Percentiles rank a stretch among this genome's conserved stretches.
Evolutionary conservation across 2,888 invertebrate genomes (phyloP).

Genomic region (Mimachlamys varia): DNA sequence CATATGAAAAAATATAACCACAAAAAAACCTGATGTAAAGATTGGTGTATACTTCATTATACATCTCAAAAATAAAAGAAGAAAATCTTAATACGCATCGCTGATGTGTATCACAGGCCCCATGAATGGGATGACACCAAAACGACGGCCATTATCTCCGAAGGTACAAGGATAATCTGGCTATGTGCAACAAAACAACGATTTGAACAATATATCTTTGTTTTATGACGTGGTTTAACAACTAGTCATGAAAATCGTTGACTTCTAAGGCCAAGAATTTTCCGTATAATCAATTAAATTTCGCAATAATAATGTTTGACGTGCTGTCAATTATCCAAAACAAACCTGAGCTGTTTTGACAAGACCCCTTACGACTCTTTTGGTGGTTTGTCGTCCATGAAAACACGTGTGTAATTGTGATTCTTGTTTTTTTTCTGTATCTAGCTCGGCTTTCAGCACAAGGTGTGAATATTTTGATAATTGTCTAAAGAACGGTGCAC

Average conservation of each 20-base stretch:
- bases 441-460: not conserved
- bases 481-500: not conserved
- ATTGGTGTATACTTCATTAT: not conserved
- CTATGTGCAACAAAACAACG: not conserved
- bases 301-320: not conserved
- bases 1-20: not conserved
- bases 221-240: not conserved
- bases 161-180: not conserved
- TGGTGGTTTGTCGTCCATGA: not conserved
- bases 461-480: not conserved
- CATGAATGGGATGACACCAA: constrained; percentile 11
- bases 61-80: not conserved
- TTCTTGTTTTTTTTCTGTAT: constrained; percentile 13
- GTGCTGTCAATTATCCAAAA: constrained; percentile 29
- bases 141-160: not conserved
- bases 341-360: not conserved
- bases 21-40: not conserved
- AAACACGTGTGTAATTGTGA: constrained; percentile 22
- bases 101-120: not conserved
- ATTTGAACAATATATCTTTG: not conserved
- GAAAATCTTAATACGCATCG: not conserved
- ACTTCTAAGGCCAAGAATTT: not conserved
- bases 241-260: not conserved
- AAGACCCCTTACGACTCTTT: not conserved
- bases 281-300: not conserved